Evolutionary conservation across 2,797 vertebrate genomes (phyloP), one percentile per base, ranked within the genome.

Genomic region (Alectoris magna): DNA sequence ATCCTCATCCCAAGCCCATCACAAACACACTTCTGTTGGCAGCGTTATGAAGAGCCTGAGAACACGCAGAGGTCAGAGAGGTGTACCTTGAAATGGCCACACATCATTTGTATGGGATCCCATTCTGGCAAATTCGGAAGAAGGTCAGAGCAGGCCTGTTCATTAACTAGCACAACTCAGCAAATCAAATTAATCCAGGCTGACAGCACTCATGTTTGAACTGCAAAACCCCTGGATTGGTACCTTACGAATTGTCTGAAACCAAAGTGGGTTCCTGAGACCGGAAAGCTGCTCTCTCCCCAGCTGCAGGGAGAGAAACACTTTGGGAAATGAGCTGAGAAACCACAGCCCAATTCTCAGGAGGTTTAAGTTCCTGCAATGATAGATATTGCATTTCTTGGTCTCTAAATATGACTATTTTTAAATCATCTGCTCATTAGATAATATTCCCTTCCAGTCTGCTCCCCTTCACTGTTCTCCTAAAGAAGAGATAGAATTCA

Each of bases 121-220:
- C 66, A 90, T 77, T 93, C 83, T 80, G 43, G 68, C 69, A 95
- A 67, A 72, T 72, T 88, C 14, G 4, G 77, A 34, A 34, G 34
- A 34, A 95, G 88, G 90, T 85, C 78, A 91, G 80, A 91, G 72
- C n/a, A 74, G 55, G 58, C 14, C 69, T 60, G 69, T 68, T 90
- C 93, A 88, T 87, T 87, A 96, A 88, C 81, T 62, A 80, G n/a
- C 27, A 12, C 90, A 80, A 77, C 75, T 95, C 95, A 96, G 89
- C 89, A 95, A 79, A 88, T 92, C 86, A 80, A 31, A 34, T 90
- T 95, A 93, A 94, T 95, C 86, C 90, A 92, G 55, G 62, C 90
- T 82, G 90, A 96, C 88, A 96, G 91, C 21, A 14, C n/a, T 16
- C 3, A 77, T 23, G 69, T 63, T 83, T 46, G 39, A 95, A 73